Conservation (phyloP, 2,888 invertebrate species). For the Itoplectis maculator region DNA sequence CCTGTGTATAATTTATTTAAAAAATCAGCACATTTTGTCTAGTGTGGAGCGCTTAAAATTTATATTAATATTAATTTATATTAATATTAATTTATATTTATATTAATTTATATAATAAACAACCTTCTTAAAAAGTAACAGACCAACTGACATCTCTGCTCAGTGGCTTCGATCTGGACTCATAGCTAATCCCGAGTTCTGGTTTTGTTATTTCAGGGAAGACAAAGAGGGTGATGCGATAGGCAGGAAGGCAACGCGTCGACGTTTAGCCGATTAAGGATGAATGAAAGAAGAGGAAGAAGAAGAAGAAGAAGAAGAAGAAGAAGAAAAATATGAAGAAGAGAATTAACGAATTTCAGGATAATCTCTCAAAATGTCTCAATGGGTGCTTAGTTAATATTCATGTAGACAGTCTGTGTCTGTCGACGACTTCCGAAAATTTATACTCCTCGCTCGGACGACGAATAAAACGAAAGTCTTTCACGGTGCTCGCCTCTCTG, state of each 20-base stretch:
- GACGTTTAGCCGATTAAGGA: too few relatives aligned
- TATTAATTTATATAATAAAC: too few relatives aligned
- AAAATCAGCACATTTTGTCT: too few relatives aligned
- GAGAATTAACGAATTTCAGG: neutral
- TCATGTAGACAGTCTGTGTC: neutral
- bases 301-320: too few relatives aligned
- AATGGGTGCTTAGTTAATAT: neutral
- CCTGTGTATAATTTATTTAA: too few relatives aligned
- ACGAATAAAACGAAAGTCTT: neutral
- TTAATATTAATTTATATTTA: too few relatives aligned
- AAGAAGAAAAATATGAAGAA: too few relatives aligned
- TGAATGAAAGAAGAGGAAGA: neutral
- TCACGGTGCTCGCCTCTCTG: neutral
- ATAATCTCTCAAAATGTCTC: constrained; percentile 1
- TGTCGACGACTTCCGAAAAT: neutral
- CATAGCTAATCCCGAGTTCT: neutral
- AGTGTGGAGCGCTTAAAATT: too few relatives aligned
- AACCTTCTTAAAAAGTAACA: too few relatives aligned
- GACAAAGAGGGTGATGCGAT: neutral
- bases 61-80: too few relatives aligned
- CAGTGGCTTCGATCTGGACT: too few relatives aligned
- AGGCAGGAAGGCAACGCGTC: neutral
- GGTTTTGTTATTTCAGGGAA: constrained; percentile 3
- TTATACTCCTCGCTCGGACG: neutral
- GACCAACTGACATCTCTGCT: too few relatives aligned